These are phyloP conservation scores for Acanthosepion pharaonis DNA, from an alignment of 2,888 invertebrate species.

Conservation along the genomic window DNA sequence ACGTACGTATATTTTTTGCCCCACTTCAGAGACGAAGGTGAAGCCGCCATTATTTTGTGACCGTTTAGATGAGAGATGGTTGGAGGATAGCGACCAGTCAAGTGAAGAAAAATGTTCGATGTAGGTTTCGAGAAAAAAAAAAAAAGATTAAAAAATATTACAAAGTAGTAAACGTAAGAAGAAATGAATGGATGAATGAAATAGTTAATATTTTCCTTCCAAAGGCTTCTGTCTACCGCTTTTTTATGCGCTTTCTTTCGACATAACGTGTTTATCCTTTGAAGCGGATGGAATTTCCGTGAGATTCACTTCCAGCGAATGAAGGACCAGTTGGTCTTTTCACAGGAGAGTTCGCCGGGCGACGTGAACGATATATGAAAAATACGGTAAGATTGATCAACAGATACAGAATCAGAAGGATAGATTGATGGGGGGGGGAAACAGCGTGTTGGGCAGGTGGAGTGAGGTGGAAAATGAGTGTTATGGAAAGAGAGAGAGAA, in stretches of 20 bases:
- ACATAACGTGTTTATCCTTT: slow-evolving; percentile 33
- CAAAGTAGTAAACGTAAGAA: neutral
- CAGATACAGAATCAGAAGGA: slow-evolving; percentile 10
- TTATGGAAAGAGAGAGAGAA: too few species aligned
- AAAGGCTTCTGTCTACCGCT: slow-evolving; percentile 4
- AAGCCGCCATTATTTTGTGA: neutral
- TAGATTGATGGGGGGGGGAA: neutral
- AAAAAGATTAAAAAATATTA: neutral
- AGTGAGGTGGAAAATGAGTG: too few species aligned
- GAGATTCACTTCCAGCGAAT: neutral
- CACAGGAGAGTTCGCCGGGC: slow-evolving; percentile 33
- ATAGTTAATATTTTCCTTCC: slow-evolving; percentile 2
- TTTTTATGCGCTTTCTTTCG: neutral
- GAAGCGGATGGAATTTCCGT: neutral
- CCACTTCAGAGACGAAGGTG: neutral
- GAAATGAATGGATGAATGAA: slow-evolving; percentile 17
- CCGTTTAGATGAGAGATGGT: neutral
- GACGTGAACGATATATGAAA: neutral
- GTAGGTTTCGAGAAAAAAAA: neutral
- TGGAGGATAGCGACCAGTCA: slow-evolving; percentile 33
- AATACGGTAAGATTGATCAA: neutral
- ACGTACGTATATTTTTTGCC: neutral
- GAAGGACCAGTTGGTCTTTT: slow-evolving; percentile 33
- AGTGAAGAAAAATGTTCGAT: slow-evolving; percentile 8
- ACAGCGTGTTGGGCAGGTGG: too few species aligned